Base-by-base conservation (phyloP, 1,140 invertebrate species). In the Probaryconus sp. region DNA sequence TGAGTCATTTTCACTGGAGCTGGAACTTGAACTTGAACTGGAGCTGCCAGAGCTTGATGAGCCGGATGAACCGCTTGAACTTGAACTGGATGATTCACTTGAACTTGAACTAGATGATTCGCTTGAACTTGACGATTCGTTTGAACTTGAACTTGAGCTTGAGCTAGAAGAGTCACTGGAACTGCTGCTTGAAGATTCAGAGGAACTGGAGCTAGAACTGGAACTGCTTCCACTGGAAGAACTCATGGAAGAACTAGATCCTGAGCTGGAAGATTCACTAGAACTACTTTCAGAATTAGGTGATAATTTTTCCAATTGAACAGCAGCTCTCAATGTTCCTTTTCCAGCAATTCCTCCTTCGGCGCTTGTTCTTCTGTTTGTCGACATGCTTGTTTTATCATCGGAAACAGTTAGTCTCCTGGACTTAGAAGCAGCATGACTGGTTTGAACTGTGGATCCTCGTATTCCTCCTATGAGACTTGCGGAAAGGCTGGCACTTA, bases 281-380 rank as follows among this genome's bases (percentile, higher is more conserved):
- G 33, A 35, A 14, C 6, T 35, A 17, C 40, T 43, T 43, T 21
- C 40, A 13, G 17, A 21, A 21, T 42, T n/a, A n/a, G n/a, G n/a
- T n/a, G n/a, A n/a, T n/a, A n/a, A n/a, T n/a, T n/a, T n/a, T n/a
- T n/a, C n/a, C n/a, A n/a, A n/a, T n/a, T n/a, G n/a, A n/a, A n/a
- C n/a, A n/a, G n/a, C n/a, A n/a, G n/a, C n/a, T n/a, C n/a, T n/a
- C n/a, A n/a, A n/a, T n/a, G n/a, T n/a, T n/a, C n/a, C n/a, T n/a
- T n/a, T n/a, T n/a, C n/a, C n/a, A n/a, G n/a, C n/a, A n/a, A n/a
- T n/a, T n/a, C n/a, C n/a, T n/a, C n/a, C n/a, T n/a, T n/a, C n/a
- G n/a, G n/a, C n/a, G n/a, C n/a, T n/a, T n/a, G n/a, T n/a, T n/a
- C n/a, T n/a, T n/a, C n/a, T n/a, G n/a, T n/a, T n/a, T n/a, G n/a